Base-by-base conservation (phyloP, 2,888 invertebrate species). In the Ochropacha duplaris region DNA sequence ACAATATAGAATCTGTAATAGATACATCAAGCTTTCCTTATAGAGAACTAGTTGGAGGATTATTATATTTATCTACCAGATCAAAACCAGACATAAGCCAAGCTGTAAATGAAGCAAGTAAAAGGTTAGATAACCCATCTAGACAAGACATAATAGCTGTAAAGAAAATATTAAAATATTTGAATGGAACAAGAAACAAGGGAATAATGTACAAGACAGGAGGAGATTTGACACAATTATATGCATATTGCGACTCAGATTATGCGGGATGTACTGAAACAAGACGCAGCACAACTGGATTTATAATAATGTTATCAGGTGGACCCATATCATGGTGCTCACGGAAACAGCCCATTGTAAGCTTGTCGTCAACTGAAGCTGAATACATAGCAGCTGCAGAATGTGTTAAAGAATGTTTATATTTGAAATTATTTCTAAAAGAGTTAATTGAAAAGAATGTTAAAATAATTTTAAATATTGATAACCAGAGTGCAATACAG, bases 311-410 rank as follows among this genome's bases (percentile, higher is more conserved):
- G 31, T 28, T 49, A 44, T 9, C 44, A 2, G 52, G 34, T 12
- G 58, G 58, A 49, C 55, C 58, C 1, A 34, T 58, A 24, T 49
- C 49, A 16, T 78, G 82, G 80, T 60, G 57, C 24, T 67, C 70
- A 58, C 61, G 64, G 60, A 62, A 64, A 64, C 74, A 72, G 59
- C 56, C 57, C 28, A 63, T 65, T 54, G 72, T 78, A 11, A 66
- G 72, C 0, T 51, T 76, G 11, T 78, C 31, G 9, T 31, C 31
- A 12, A 31, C 31, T 12, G 31, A 31, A 74, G 69, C 79, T 0
- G 77, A 80, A 59, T 77, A 75, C 54, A 66, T 77, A 19, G 71
- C 78, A 14, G 67, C 74, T 31, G 57, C 72, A 11, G 61, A 66
- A 6, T 66, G 69, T 2, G 58, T 63, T 2, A 68, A 72, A 61